A percentile compares a stretch with the other conserved stretches of the same genome.
Evolutionary conservation across 2,797 vertebrate genomes (phyloP).

Genomic region (Acanthurus lineatus): DNA sequence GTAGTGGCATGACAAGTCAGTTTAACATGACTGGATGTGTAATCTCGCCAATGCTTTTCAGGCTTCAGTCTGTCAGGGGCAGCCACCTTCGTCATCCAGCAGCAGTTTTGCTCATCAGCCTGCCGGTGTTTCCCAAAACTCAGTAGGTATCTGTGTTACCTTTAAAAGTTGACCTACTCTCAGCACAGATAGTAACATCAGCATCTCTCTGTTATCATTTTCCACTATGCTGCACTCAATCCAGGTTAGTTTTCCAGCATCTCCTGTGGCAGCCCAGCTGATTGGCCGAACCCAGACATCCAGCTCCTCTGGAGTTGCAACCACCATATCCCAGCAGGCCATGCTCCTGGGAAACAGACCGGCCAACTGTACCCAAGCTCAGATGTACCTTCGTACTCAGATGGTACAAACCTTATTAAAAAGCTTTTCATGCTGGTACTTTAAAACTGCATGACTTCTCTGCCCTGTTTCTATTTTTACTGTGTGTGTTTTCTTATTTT

Average conservation of each 20-base stretch:
- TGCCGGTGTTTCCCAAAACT: conserved; percentile 90
- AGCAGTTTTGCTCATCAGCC: conserved; percentile 89
- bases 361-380: conserved; percentile 93
- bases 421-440: neutral
- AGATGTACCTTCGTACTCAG: conserved; percentile 96
- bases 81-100: conserved; percentile 87
- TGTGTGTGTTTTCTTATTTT: conserved; percentile 16
- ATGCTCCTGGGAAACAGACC: conserved; percentile 93
- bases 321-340: conserved; percentile 91
- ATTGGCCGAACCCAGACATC: conserved; percentile 91
- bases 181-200: conserved; percentile 5
- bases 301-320: conserved; percentile 88
- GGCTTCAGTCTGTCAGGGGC: conserved; percentile 91
- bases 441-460: conserved; percentile 18
- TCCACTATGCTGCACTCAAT: neutral
- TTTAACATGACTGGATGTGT: neutral
- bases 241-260: conserved; percentile 92
- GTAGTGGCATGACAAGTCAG: neutral
- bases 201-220: neutral
- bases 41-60: conserved; percentile 77
- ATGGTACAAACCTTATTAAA: conserved; percentile 86
- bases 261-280: conserved; percentile 91
- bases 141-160: conserved; percentile 83
- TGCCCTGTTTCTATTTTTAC: conserved; percentile 33
- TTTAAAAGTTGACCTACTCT: neutral